These are phyloP conservation scores for Ischnus inquisitorius DNA, from an alignment of 2,888 invertebrate genomes.

Conservation along the genomic window DNA sequence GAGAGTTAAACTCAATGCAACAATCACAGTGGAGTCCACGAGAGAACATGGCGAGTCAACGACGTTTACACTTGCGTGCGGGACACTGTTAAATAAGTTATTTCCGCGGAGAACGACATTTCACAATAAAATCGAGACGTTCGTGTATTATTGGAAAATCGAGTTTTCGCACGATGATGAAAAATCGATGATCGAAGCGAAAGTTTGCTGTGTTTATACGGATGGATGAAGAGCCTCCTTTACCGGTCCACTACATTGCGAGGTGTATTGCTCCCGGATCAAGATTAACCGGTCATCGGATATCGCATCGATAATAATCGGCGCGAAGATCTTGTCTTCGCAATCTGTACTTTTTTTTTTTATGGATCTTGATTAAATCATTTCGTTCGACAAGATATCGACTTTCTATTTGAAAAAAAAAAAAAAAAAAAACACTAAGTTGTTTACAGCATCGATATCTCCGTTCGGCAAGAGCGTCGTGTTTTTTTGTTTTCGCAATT, in stretches of 20 bases:
- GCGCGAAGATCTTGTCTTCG: not conserved
- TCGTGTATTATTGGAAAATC: too few relatives aligned
- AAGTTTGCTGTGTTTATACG: not conserved
- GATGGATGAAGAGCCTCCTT: too few relatives aligned
- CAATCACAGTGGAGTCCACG: not conserved
- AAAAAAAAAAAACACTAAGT: not conserved
- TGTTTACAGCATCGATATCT: not conserved
- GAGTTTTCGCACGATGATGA: too few relatives aligned
- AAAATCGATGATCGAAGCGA: not conserved
- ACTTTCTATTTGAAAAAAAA: not conserved
- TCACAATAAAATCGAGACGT: too few relatives aligned
- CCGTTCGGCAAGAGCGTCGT: conserved; percentile 2
- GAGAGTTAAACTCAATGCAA: not conserved
- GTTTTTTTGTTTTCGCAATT: conserved; percentile 2
- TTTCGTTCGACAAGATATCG: conserved; percentile 18
- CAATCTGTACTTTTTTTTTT: not conserved
- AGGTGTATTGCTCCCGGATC: too few relatives aligned
- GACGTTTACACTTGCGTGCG: not conserved
- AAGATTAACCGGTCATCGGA: too few relatives aligned
- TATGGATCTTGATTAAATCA: not conserved
- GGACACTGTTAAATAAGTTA: not conserved
- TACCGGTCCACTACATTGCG: too few relatives aligned
- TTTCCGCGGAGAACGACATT: not conserved
- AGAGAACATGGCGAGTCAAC: conserved; percentile 2
- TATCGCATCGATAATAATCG: not conserved